These are phyloP conservation scores for Ahaetulla prasina DNA, from an alignment of 2,113 vertebrate species.

Conservation along the genomic window DNA sequence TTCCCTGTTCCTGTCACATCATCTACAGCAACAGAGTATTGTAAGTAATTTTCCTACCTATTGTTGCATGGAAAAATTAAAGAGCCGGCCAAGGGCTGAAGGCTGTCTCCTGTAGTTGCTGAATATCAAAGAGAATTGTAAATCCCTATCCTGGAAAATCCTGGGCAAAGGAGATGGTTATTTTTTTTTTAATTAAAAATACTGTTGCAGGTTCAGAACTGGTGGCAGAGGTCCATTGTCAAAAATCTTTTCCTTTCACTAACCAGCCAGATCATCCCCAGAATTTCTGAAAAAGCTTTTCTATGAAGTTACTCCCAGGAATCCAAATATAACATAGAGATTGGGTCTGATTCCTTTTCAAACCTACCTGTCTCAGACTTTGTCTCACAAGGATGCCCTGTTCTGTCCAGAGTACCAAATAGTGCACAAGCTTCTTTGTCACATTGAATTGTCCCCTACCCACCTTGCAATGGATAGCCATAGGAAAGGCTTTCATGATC, in stretches of 20 bases:
- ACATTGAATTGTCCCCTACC: background rate
- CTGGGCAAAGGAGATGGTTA: background rate
- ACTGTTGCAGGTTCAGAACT: background rate
- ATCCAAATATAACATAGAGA: background rate
- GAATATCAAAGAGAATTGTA: background rate
- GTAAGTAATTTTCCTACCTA: slow-evolving; percentile 9
- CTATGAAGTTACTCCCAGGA: background rate
- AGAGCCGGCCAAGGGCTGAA: background rate
- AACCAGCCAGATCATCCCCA: background rate
- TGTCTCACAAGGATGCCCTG: background rate
- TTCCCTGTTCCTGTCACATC: background rate
- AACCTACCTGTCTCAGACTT: background rate
- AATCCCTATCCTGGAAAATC: background rate
- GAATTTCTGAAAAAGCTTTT: background rate
- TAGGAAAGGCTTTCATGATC: background rate
- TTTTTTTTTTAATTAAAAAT: background rate
- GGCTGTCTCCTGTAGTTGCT: background rate
- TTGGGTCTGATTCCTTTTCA: background rate
- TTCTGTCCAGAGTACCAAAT: background rate
- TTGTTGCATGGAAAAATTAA: background rate
- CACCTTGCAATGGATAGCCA: background rate
- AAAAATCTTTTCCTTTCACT: background rate
- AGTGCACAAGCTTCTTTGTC: background rate
- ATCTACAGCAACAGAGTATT: background rate
- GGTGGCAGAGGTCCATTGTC: background rate